Conservation (phyloP, 2,113 vertebrate species). For the Cranoglanis bouderius region DNA sequence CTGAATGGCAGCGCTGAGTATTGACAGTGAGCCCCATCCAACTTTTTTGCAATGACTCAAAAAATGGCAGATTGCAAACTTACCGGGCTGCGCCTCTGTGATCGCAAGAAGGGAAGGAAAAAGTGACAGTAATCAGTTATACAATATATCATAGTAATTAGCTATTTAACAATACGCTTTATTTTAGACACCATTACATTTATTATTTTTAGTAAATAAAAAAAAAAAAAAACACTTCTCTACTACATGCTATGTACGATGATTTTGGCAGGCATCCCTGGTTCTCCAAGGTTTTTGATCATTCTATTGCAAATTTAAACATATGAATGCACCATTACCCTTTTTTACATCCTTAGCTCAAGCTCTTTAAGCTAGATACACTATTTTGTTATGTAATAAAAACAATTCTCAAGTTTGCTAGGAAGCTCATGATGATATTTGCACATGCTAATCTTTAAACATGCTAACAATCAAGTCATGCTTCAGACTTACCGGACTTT, state of each 20-base stretch:
- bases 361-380: too few relatives aligned
- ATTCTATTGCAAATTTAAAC: too few relatives aligned
- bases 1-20: neutral
- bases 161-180: neutral
- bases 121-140: slow-evolving; percentile 69
- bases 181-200: neutral
- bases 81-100: slow-evolving; percentile 89
- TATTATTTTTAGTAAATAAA: neutral
- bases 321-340: too few relatives aligned
- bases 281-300: neutral
- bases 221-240: neutral
- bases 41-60: neutral
- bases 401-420: neutral
- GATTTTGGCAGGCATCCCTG: neutral
- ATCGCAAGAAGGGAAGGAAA: slow-evolving; percentile 84
- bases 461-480: neutral
- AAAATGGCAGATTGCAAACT: slow-evolving; percentile 57
- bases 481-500: slow-evolving; percentile 89
- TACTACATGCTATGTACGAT: neutral
- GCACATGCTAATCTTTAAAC: neutral
- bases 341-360: too few relatives aligned
- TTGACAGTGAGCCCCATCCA: neutral
- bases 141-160: neutral
- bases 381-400: neutral
- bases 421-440: neutral